These are phyloP conservation scores for Agrochola litura DNA, from an alignment of 2,888 invertebrate species.

Conservation along the genomic window DNA sequence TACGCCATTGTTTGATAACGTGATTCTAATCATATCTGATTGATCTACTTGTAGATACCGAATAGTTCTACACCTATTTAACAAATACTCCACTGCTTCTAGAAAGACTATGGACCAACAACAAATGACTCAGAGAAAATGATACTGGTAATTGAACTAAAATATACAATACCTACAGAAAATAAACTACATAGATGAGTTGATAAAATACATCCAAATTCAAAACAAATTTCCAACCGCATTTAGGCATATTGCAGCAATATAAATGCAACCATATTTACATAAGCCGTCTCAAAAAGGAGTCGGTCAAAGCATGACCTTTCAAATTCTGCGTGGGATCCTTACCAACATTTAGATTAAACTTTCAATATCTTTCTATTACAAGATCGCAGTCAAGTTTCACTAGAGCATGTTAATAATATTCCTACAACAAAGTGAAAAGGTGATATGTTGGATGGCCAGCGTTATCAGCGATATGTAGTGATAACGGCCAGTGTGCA, in stretches of 20 bases:
- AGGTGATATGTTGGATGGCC: conserved; percentile 46
- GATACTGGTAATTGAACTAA: neutral
- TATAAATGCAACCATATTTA: neutral
- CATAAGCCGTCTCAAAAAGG: conserved; percentile 15
- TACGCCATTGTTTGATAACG: conserved; percentile 39
- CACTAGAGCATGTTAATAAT: conserved; percentile 19
- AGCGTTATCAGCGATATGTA: conserved; percentile 54
- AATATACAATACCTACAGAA: too few relatives aligned
- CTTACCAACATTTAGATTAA: neutral
- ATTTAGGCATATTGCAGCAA: neutral
- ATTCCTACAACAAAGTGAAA: conserved; percentile 22
- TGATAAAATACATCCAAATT: neutral
- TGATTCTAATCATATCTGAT: conserved; percentile 38
- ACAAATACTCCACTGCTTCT: neutral
- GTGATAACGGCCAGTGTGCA: conserved; percentile 68
- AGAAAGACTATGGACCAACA: neutral
- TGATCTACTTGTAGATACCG: conserved; percentile 25
- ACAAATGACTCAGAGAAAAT: too few relatives aligned
- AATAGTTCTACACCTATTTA: conserved; percentile 11
- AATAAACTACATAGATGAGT: neutral
- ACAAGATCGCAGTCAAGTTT: conserved; percentile 1
- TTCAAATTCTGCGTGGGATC: conserved; percentile 14
- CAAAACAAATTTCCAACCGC: too few relatives aligned
- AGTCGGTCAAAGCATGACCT: neutral
- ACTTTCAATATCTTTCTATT: neutral